Percentiles rank a stretch among this genome's conserved stretches.
Evolutionary conservation across 1,140 invertebrate species (phyloP).

Genomic region (Chelonus insularis): DNA sequence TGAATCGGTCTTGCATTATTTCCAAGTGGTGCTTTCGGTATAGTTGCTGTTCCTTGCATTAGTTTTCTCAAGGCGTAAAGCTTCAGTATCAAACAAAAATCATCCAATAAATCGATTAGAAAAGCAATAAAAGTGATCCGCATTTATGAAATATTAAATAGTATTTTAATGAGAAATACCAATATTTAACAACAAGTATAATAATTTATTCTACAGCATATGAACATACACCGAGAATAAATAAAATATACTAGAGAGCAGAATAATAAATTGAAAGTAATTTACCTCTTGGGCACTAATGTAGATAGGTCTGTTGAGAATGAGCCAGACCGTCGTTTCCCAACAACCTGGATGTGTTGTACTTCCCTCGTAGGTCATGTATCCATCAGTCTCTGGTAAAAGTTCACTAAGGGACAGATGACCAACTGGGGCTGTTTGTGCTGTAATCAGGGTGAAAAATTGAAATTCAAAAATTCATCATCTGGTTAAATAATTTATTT

Average conservation of each 20-base stretch:
- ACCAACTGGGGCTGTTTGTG: slow-evolving; percentile 75
- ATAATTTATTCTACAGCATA: too few relatives aligned
- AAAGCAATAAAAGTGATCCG: slow-evolving; percentile 5
- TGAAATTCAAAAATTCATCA: background rate
- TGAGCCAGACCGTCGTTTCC: slow-evolving; percentile 93
- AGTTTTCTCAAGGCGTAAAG: slow-evolving; percentile 82
- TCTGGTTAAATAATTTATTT: background rate
- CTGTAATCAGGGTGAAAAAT: slow-evolving; percentile 58
- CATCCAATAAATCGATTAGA: slow-evolving; percentile 1
- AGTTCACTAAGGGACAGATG: slow-evolving; percentile 82
- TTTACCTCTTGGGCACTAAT: slow-evolving; percentile 87
- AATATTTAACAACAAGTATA: too few relatives aligned
- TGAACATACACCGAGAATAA: too few relatives aligned
- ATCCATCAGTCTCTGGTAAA: slow-evolving; percentile 85
- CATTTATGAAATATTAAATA: background rate
- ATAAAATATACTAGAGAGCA: background rate
- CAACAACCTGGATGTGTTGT: slow-evolving; percentile 93
- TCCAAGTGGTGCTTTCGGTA: slow-evolving; percentile 86
- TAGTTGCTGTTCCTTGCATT: slow-evolving; percentile 82
- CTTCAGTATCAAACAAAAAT: slow-evolving; percentile 59
- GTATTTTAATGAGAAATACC: background rate
- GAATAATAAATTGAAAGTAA: slow-evolving; percentile 14
- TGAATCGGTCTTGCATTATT: slow-evolving; percentile 93
- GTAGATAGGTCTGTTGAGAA: slow-evolving; percentile 95
- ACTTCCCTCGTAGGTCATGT: slow-evolving; percentile 98